Evolutionary conservation across 2,113 vertebrate genomes (phyloP).

Genomic region (Cephalophus harveyi): DNA sequence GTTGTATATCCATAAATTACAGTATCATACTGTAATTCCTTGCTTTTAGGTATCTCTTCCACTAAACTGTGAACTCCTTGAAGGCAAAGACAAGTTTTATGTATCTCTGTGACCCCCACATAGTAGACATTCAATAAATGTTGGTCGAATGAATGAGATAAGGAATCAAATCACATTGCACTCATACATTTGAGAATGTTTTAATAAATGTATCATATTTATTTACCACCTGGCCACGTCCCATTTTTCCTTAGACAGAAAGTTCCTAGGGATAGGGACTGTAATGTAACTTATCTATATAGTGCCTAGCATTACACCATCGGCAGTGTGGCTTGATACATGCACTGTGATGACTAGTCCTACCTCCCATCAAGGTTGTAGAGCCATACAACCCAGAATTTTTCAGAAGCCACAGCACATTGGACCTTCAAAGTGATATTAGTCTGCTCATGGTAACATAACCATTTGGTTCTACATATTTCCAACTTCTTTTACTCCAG

Average conservation of each 20-base stretch:
- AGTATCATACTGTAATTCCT: background rate
- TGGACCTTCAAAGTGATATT: background rate
- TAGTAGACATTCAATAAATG: background rate
- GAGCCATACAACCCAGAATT: background rate
- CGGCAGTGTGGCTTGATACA: background rate
- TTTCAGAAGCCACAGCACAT: background rate
- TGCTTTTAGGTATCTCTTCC: constrained; percentile 9
- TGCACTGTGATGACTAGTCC: background rate
- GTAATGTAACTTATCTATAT: background rate
- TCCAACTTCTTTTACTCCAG: background rate
- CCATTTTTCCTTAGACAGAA: constrained; percentile 22
- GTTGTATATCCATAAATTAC: background rate
- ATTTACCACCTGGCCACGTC: background rate
- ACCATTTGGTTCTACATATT: background rate
- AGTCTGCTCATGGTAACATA: background rate
- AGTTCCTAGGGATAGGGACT: background rate
- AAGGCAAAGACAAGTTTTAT: background rate
- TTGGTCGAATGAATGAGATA: background rate
- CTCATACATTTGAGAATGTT: constrained; percentile 11
- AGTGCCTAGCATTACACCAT: background rate
- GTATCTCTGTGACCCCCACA: background rate
- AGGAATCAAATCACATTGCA: background rate
- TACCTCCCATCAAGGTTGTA: background rate
- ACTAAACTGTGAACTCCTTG: constrained; percentile 5
- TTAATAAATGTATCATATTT: background rate